Percentiles rank a stretch among this genome's conserved stretches.
These are phyloP conservation scores for Sakesphorus luctuosus DNA, from an alignment of 2,113 vertebrate species.

Conservation along the genomic window DNA sequence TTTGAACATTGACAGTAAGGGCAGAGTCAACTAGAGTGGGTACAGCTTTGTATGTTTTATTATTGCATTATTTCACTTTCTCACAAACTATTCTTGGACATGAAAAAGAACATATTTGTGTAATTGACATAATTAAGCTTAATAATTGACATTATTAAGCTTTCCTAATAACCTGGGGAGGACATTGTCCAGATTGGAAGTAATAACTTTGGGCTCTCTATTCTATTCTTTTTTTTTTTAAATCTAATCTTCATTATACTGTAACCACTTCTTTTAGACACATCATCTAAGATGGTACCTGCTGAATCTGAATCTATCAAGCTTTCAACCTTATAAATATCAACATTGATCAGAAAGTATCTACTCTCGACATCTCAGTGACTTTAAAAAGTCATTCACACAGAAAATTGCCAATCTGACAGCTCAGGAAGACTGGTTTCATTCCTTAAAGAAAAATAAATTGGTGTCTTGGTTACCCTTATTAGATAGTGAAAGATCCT, in stretches of 20 bases:
- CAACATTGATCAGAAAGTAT: slow-evolving; percentile 17
- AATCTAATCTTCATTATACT: not conserved
- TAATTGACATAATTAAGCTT: not conserved
- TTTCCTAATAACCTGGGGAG: not conserved
- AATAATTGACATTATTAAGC: too few relatives aligned
- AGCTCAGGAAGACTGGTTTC: not conserved
- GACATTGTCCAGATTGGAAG: not conserved
- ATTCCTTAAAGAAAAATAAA: slow-evolving; percentile 26
- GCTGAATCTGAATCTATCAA: not conserved
- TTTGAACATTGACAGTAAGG: not conserved
- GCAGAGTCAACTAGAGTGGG: not conserved
- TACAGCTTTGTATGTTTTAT: not conserved
- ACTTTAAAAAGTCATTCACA: slow-evolving; percentile 33
- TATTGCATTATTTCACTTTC: not conserved
- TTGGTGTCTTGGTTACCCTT: not conserved
- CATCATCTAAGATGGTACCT: not conserved
- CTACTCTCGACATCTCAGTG: not conserved
- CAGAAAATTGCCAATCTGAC: slow-evolving; percentile 36
- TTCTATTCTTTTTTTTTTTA: not conserved
- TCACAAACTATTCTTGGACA: not conserved
- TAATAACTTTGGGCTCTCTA: not conserved
- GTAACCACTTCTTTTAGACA: not conserved
- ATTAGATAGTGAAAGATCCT: not conserved
- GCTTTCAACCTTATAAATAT: slow-evolving; percentile 13
- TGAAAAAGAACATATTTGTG: not conserved